A percentile compares a stretch with the other conserved stretches of the same genome.
phyloP scores from a whole-genome alignment of 2,888 invertebrate genomes.

The Elegia similella region DNA sequence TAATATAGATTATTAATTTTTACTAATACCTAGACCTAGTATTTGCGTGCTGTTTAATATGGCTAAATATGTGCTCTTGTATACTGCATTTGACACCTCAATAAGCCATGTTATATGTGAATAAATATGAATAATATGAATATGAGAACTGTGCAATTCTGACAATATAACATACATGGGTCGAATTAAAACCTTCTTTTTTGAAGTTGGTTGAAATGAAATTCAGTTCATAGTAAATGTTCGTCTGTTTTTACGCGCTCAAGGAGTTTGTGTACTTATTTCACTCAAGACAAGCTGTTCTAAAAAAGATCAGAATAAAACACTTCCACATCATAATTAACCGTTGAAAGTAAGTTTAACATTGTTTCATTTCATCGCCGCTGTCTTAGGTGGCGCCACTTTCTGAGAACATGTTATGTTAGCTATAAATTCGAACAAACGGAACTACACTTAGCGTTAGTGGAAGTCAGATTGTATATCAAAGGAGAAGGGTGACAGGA shows the following conservation, averaged over 20 bases:
- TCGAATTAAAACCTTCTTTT: no score
- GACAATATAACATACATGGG: no score
- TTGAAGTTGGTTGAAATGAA: no score
- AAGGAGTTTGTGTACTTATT: background rate
- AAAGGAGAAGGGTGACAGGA: conserved; percentile 19
- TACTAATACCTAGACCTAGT: no score
- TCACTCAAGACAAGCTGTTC: background rate
- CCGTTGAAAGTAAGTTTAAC: background rate
- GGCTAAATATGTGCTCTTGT: no score
- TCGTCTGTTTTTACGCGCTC: background rate
- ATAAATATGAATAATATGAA: no score
- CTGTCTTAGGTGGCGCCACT: conserved; percentile 3
- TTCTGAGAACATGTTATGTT: background rate
- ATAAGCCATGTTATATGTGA: no score
- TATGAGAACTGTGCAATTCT: no score
- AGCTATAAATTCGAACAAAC: conserved; percentile 20
- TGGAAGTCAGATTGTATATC: conserved; percentile 23
- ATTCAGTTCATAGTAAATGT: no score
- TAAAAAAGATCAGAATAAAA: background rate
- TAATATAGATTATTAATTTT: no score
- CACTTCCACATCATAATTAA: background rate
- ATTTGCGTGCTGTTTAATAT: no score
- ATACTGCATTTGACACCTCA: no score
- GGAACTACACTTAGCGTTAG: conserved; percentile 34
- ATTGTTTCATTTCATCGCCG: background rate